phyloP scores from a whole-genome alignment of 2,888 invertebrate genomes.

The Dascillus cervinus region DNA sequence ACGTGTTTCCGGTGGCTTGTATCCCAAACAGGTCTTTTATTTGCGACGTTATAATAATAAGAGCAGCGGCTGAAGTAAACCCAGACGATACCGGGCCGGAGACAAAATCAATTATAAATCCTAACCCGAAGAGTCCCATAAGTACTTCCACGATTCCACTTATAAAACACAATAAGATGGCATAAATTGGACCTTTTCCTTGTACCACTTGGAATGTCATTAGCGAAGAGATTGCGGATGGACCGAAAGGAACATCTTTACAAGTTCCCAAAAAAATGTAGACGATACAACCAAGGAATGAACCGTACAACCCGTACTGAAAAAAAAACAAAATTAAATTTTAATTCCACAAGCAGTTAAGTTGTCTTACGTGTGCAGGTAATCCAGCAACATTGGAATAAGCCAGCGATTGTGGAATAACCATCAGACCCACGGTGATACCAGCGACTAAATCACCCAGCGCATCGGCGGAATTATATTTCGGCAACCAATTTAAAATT shows the following conservation, averaged over 20 bases:
- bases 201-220: slow-evolving; percentile 73
- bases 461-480: slow-evolving; percentile 63
- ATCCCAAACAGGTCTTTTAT: slow-evolving; percentile 76
- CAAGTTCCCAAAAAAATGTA: slow-evolving; percentile 88
- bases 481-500: slow-evolving; percentile 68
- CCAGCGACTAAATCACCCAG: slow-evolving; percentile 86
- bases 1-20: slow-evolving; percentile 62
- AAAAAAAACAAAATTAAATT: slow-evolving; percentile 17
- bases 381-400: slow-evolving; percentile 74
- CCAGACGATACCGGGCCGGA: slow-evolving; percentile 85
- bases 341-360: background rate
- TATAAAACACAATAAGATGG: slow-evolving; percentile 67
- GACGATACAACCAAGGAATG: slow-evolving; percentile 86
- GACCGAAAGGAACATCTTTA: slow-evolving; percentile 87
- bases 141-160: slow-evolving; percentile 66
- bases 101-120: slow-evolving; percentile 83
- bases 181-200: slow-evolving; percentile 57
- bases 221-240: slow-evolving; percentile 85
- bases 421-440: slow-evolving; percentile 85
- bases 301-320: slow-evolving; percentile 86
- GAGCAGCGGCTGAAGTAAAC: slow-evolving; percentile 83
- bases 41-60: slow-evolving; percentile 85
- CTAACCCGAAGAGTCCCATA: slow-evolving; percentile 77
- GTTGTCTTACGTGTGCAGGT: slow-evolving; percentile 53
- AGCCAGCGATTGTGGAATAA: slow-evolving; percentile 84